Evolutionary conservation across 1,140 invertebrate species (phyloP).

Genomic region (Melanaphis sacchari): DNA sequence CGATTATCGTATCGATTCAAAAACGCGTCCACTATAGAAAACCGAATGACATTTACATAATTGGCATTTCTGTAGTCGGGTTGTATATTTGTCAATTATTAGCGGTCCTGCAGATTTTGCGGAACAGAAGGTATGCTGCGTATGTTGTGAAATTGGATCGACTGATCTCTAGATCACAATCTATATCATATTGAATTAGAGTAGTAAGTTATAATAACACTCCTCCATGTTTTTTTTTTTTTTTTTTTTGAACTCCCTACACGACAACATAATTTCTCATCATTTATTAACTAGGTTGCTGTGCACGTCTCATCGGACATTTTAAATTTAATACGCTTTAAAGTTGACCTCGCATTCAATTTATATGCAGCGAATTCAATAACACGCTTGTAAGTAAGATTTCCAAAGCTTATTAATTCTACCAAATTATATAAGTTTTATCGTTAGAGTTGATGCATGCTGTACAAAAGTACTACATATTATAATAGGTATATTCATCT

Average conservation of each 20-base stretch:
- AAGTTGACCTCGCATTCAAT: not conserved
- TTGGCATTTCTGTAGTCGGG: slow-evolving; percentile 11
- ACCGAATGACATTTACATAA: slow-evolving; percentile 42
- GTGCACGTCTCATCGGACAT: not conserved
- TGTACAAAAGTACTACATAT: not conserved
- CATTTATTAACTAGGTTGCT: not conserved
- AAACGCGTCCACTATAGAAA: not conserved
- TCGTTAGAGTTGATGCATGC: not conserved
- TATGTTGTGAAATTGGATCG: not conserved
- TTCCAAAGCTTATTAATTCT: not conserved
- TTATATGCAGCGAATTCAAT: not conserved
- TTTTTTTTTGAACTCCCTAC: not conserved
- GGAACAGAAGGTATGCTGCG: not conserved
- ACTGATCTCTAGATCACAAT: not conserved
- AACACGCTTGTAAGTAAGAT: not conserved
- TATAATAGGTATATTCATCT: no score
- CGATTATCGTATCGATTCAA: slow-evolving; percentile 33
- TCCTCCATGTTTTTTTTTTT: not conserved
- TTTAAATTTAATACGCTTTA: not conserved
- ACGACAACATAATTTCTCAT: not conserved
- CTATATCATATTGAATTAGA: not conserved
- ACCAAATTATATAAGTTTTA: not conserved
- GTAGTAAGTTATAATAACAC: not conserved
- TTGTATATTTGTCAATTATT: slow-evolving; percentile 40
- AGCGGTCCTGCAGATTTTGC: not conserved